Base-by-base conservation (phyloP, 2,113 vertebrate genomes). In the Scolopax mira region DNA sequence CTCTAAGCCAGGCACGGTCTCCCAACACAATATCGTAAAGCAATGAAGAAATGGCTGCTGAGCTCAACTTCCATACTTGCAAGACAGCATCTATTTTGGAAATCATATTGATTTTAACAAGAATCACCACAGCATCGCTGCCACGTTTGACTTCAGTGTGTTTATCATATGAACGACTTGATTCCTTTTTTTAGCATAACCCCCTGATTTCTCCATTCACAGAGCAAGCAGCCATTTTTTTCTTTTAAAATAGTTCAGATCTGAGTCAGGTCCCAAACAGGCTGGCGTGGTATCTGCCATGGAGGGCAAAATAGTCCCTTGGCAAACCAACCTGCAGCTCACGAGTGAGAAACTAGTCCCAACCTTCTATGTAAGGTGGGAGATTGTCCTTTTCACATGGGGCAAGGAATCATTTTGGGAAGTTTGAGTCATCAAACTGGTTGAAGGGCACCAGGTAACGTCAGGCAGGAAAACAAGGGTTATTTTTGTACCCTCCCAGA, bases 51-150 rank as follows among this genome's bases (percentile, higher is more conserved):
- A 93, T 83, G 81, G 75, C 64, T 94, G 88, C 79, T 78, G 93
- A 91, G 82, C 51, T 90, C 60, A 55, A 94, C 73, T 90, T 71
- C 55, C 49, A 13, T 58, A 94, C 93, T 95, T 86, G 94, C 93
- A 95, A 96, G 94, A 96, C 93, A 81, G 77, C 65, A 72, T 85
- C 90, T 86, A 92, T 94, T 95, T 94, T 92, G 83, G 69, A 88
- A 96, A 78, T 72, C n/a, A 9, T 61, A 51, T 37, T 79, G 75
- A 77, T 90, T 88, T 85, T 73, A 91, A 89, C 1, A 0, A 93
- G 61, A 84, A 89, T 31, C 73, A 79, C 72, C 72, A 74, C 4
- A 78, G 77, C 73, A n/a, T 25, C 69, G 69, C 88, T 81, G 83
- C 77, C 81, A 82, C 14, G 0, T 83, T 92, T 83, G 74, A 83